Base-by-base conservation (phyloP, 2,888 invertebrate species). In the Apantesis nais region DNA sequence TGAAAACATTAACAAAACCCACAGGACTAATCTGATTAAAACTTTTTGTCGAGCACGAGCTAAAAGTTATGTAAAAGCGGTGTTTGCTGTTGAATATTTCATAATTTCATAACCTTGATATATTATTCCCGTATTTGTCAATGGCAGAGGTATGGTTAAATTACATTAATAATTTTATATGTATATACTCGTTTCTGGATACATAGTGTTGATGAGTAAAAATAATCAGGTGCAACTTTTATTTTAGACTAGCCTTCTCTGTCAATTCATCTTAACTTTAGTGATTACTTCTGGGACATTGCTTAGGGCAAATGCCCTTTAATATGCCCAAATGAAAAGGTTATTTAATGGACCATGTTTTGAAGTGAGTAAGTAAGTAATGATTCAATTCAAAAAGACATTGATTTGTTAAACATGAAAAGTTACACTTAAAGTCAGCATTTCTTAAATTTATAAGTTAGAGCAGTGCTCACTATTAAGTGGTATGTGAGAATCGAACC, bases 1-100 rank as follows among this genome's bases (percentile, higher is more conserved):
- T 39, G n/a, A 25, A 62, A 37, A 58, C 37, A 58, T 66, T 66
- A 34, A 55, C 37, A 39, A 11, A 66, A 48, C 48, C 64, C 44
- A 34, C 25, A 48, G 55, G 55, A 25, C 55, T 55, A 66, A 48
- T 48, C 58, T 48, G 66, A 66, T 66, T 58, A 66, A 66, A 58
- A 66, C 39, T 66, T 66, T 58, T 66, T 52, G 65, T 65, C 52
- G 65, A 65, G 48, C 34, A 34, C 1, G 14, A 31, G 22, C 34
- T 52, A 37, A 65, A 65, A 48, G 65, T 31, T 65, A 34, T n/a
- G 44, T 65, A 34, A 48, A 63, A 44, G 29, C n/a, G 34, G 55
- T 22, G 37, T 58, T 60, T 67, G 25, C 16, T 60, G 39, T 22
- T 34, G n/a, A 65, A 44, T n/a, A 65, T 22, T 14, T 44, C 25